Evolutionary conservation across 2,888 invertebrate species (phyloP), one percentile per base, ranked within the genome.

Genomic region (Meganola albula): DNA sequence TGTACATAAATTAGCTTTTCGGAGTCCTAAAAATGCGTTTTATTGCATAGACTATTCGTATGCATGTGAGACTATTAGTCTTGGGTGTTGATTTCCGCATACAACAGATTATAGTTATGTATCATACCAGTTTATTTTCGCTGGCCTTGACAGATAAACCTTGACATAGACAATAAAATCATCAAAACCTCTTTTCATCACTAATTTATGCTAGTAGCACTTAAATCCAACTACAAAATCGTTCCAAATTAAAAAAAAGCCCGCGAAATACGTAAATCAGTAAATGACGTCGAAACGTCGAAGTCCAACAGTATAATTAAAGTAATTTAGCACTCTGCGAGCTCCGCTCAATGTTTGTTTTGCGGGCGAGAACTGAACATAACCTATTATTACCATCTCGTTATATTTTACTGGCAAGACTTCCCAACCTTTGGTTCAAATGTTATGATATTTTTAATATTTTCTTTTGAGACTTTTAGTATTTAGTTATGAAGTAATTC

Each of bases 321-420:
- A 72, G 70, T 74, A 80, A 82, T 80, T 79, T 75, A 71, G 71
- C 70, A 63, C 71, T 73, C 73, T 59, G 63, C 36, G 47, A 60
- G 61, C 74, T 69, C 75, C 73, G 80, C 71, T 60, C 63, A 59
- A 60, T 85, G 85, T 85, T 85, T 85, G 85, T 85, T 85, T 85
- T 83, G 74, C 80, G 68, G 82, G 84, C 84, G 85, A 82, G 84
- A 85, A 85, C 74, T 79, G 70, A 65, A 64, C 76, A 52, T 69
- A 78, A 76, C 82, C 84, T 74, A 82, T 84, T 76, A 84, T 84
- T 84, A 84, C 65, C 58, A 60, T 72, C 74, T 74, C 67, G 73
- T 74, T 82, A 72, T 77, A 74, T 79, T 82, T 80, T 72, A 61
- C 59, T 47, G 47, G 46, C 68, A 66, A 78, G 42, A 54, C 63